Evolutionary conservation across 2,888 invertebrate species (phyloP), one percentile per base, ranked within the genome.

Genomic region (Phymatocera aterrima): DNA sequence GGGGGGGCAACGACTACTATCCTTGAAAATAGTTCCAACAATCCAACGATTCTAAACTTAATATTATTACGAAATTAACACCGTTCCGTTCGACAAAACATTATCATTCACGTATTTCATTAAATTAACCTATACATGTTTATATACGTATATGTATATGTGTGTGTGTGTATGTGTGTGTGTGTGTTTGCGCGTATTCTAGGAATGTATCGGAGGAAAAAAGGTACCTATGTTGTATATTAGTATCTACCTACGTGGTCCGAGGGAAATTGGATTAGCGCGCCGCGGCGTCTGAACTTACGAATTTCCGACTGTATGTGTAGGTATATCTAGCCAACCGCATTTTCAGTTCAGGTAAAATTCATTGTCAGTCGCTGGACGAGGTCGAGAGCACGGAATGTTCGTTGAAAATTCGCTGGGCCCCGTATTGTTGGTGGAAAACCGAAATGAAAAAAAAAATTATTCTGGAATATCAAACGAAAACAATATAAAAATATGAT

Each of bases 401-500:
- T 43, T 21, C 4, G 54, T 51, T 48, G 40, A 40, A 40, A 75
- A 75, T 75, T 60, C 15, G 40, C 75, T 75, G 75, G 60, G 60
- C 75, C 75, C 60, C 57, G 40, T 40, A 43, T 37, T 8, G 8
- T 75, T 75, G 40, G 37, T 18, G 8, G 21, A 24, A 40, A 5
- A 48, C 6, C n/a, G 21, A 37, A 64, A 40, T 10, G 18, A 2
- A 64, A 68, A 15, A 46, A 3, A 18, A 31, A 51, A 31, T n/a
- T n/a, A 51, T 51, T 24, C 24, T 10, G n/a, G 18, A 8, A 31
- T 24, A 68, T 8, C 34, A n/a, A 68, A 34, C 6, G 51, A 83
- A 85, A 86, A 84, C 82, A 85, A 87, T 87, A 85, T 81, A 87
- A 87, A 87, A 87, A 87, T 87, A 87, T 83, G 84, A 83, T 85